A percentile compares a stretch with the other conserved stretches of the same genome.
Conservation (phyloP, 2,113 vertebrate genomes). For the Charina bottae region DNA sequence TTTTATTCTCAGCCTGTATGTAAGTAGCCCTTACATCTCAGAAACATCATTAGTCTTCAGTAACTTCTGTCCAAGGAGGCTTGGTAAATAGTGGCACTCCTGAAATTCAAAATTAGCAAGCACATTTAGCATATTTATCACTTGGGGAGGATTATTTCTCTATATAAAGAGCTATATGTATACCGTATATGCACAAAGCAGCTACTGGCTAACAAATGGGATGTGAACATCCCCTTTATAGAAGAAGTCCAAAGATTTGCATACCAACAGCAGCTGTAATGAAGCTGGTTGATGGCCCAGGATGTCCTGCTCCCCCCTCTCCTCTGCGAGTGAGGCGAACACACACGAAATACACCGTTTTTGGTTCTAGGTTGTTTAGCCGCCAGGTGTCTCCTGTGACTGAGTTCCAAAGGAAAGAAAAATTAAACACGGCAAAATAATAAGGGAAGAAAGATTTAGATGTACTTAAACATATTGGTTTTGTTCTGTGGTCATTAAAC, state of each 20-base stretch:
- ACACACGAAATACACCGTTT: slow-evolving; percentile 81
- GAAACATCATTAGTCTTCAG: not conserved
- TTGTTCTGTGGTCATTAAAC: no score
- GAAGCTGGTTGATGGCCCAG: slow-evolving; percentile 80
- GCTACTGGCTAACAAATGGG: slow-evolving; percentile 3
- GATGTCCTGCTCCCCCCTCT: slow-evolving; percentile 80
- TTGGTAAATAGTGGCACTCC: not conserved
- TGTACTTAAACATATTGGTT: not conserved
- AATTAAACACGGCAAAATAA: not conserved
- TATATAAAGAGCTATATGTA: not conserved
- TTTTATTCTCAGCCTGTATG: not conserved
- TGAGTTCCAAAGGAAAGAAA: slow-evolving; percentile 58
- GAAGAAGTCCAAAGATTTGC: slow-evolving; percentile 17
- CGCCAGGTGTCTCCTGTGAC: slow-evolving; percentile 75
- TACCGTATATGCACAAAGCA: not conserved
- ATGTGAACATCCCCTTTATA: not conserved
- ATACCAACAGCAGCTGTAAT: slow-evolving; percentile 82
- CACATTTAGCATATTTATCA: not conserved
- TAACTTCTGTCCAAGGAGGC: not conserved
- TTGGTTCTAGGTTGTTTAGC: slow-evolving; percentile 80
- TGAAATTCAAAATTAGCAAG: not conserved
- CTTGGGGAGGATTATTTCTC: not conserved
- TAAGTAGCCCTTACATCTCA: not conserved
- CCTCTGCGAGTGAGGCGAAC: slow-evolving; percentile 82
- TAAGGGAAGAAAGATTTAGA: not conserved